phyloP scores from a whole-genome alignment of 2,797 vertebrate genomes.

The Danio jaintianensis region DNA sequence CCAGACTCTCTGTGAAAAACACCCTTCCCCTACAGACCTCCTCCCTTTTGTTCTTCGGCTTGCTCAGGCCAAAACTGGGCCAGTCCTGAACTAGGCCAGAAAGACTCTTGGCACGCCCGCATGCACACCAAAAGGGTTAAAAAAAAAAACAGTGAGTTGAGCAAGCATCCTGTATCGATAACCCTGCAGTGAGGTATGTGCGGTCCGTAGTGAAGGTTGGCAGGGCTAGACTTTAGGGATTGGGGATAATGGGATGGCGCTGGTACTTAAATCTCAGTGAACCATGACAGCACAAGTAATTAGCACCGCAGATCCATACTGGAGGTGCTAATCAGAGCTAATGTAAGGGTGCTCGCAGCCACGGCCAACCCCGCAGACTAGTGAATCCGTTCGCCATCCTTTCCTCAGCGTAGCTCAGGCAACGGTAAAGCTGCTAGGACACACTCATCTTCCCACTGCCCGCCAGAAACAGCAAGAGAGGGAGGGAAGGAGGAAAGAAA shows the following conservation, averaged over 20 bases:
- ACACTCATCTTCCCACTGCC: constrained; percentile 16
- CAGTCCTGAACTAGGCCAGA: constrained; percentile 29
- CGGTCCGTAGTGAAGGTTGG: constrained; percentile 46
- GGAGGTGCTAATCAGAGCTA: constrained; percentile 93
- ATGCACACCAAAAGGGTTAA: constrained; percentile 17
- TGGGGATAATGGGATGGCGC: constrained; percentile 95
- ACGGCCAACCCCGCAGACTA: constrained; percentile 75
- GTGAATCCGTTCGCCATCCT: constrained; percentile 62
- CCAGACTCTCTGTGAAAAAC: constrained; percentile 25
- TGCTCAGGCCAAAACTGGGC: constrained; percentile 11
- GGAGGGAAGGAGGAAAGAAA: constrained; percentile 45
- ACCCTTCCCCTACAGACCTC: constrained; percentile 25
- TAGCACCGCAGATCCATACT: constrained; percentile 92
- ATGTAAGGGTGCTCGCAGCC: constrained; percentile 86
- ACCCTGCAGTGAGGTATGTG: constrained; percentile 74
- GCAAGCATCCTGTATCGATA: constrained; percentile 82
- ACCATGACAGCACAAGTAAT: constrained; percentile 96
- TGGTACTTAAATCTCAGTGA: constrained; percentile 97
- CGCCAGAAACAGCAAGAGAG: constrained; percentile 63
- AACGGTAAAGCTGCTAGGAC: constrained; percentile 44
- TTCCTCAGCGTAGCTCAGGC: constrained; percentile 53
- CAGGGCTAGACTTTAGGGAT: constrained; percentile 64
- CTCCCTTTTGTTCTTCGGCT: constrained; percentile 30
- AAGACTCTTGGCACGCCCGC: background rate
- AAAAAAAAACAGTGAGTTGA: constrained; percentile 51